Conservation (phyloP, 2,113 vertebrate species). For the Heteronetta atricapilla region DNA sequence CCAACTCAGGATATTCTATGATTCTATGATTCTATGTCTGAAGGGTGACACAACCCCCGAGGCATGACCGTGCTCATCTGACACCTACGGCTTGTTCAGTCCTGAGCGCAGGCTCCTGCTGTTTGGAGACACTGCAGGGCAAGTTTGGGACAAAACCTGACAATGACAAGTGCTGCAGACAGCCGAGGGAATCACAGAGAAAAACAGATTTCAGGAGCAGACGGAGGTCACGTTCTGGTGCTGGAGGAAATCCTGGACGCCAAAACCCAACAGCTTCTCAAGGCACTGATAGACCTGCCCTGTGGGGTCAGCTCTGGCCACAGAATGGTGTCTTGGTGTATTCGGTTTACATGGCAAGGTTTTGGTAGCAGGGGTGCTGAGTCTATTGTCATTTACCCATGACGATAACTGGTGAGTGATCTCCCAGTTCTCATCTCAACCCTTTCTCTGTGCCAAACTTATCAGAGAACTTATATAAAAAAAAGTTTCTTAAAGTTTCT, state of each 20-base stretch:
- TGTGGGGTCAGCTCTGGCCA: neutral
- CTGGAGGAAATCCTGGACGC: neutral
- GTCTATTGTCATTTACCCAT: no score
- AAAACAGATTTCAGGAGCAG: neutral
- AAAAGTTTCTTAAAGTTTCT: neutral
- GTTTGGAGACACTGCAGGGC: no score
- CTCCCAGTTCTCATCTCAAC: no score
- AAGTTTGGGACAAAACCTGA: neutral
- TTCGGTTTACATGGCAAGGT: no score
- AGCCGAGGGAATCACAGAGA: neutral
- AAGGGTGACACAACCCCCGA: neutral
- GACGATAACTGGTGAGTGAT: no score
- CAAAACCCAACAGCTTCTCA: neutral
- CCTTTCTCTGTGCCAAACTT: neutral
- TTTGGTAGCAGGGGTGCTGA: no score
- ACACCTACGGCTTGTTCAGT: neutral
- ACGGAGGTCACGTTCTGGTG: neutral
- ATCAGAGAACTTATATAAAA: neutral
- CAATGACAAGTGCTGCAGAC: neutral
- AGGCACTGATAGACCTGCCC: neutral
- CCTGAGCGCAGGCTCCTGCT: neutral
- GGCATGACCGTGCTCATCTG: neutral
- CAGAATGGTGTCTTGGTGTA: neutral
- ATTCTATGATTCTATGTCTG: no score
- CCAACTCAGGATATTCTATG: no score